Evolutionary conservation across 2,888 invertebrate species (phyloP).

Genomic region (Tachina grossa): DNA sequence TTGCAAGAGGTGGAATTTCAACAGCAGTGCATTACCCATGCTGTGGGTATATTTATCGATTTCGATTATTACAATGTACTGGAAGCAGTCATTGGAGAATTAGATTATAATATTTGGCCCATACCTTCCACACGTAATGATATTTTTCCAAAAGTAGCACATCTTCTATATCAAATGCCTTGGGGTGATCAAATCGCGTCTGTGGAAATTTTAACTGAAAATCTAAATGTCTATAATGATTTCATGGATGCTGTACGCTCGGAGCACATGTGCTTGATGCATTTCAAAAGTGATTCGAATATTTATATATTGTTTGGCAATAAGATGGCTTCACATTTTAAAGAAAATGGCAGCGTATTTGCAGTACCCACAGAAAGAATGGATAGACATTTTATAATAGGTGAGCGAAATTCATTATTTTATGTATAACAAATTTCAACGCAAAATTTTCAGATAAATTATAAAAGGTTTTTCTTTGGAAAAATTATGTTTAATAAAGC

Average conservation of each 20-base stretch:
- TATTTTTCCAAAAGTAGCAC: conserved; percentile 81
- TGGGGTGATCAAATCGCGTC: conserved; percentile 82
- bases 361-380: conserved; percentile 80
- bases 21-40: conserved; percentile 80
- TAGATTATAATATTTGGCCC: conserved; percentile 82
- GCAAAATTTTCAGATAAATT: no score
- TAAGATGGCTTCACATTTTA: conserved; percentile 79
- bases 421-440: no score
- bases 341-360: conserved; percentile 81
- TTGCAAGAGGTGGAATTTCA: conserved; percentile 81
- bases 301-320: conserved; percentile 81
- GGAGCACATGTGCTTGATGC: conserved; percentile 82
- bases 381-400: conserved; percentile 77
- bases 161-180: conserved; percentile 82
- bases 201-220: conserved; percentile 81
- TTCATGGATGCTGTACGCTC: conserved; percentile 81
- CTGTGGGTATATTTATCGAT: conserved; percentile 81
- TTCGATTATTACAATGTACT: conserved; percentile 78
- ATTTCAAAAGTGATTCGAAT: conserved; percentile 80
- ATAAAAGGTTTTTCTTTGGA: no score
- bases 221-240: conserved; percentile 79
- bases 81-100: conserved; percentile 78
- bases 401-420: conserved; percentile 71
- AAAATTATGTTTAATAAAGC: no score
- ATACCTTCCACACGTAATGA: conserved; percentile 78